Base-by-base conservation (phyloP, 2,888 invertebrate species). In the Drosophila prostipennis region DNA sequence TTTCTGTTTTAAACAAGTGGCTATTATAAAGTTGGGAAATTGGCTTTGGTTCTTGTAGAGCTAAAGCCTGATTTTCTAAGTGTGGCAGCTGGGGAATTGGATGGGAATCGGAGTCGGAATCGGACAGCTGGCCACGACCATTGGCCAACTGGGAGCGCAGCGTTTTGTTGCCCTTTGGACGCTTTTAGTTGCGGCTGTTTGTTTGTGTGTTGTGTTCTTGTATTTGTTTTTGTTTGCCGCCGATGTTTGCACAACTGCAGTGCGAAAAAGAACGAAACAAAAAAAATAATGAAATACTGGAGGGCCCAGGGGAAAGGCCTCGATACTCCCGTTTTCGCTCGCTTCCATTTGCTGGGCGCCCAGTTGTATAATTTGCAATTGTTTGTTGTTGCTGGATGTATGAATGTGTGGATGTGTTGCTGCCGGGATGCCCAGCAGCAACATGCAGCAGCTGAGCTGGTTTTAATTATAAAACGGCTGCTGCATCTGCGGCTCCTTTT, bases 301-400 rank as follows among this genome's bases (percentile, higher is more conserved):
- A 53, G 39, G 19, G 46, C 52, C 52, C 34, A 4, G 10, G 52
- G 23, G 23, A 11, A 10, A 16, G 3, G 3, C 10, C 23, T 6
- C 23, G 52, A 39, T 52, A 52, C 39, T 37, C 6, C 29, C 29
- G 19, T 19, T 14, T 57, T 19, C 7, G 39, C 39, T 29, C 37
- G 51, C 59, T 60, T 26, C 40, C 65, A 53, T 53, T 81, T 87
- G 81, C 82, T 82, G 82, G 60, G 70, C 76, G 87, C 82, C 82
- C 86, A 82, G 82, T 85, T 81, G 86, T 81, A 81, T 85, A 74
- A 82, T 85, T 85, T 79, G 82, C 88, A 72, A 72, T 78, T 79
- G 85, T 85, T 82, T 82, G 86, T 81, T 82, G 88, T 87, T 82
- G 65, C 67, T 72, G 61, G 40, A n/a, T n/a, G n/a, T n/a, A n/a